Conservation (phyloP, 2,797 vertebrate genomes). For the Cossypha polioptera region DNA sequence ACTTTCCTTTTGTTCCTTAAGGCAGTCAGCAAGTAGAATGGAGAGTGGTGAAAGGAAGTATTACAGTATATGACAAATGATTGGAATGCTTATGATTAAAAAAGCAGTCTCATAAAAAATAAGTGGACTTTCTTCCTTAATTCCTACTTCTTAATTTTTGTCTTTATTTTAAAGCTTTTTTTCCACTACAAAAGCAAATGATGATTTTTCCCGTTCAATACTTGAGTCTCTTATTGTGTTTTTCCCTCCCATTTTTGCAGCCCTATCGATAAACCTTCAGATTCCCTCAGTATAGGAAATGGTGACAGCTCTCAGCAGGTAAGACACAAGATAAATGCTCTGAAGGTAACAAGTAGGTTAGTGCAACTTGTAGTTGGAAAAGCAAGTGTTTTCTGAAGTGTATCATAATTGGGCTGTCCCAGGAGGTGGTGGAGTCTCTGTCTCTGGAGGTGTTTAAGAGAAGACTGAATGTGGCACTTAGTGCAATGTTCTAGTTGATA, state of each 20-base stretch:
- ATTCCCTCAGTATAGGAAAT: slow-evolving; percentile 92
- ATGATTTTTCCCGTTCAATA: background rate
- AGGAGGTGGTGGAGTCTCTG: background rate
- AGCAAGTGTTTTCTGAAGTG: background rate
- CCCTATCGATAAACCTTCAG: slow-evolving; percentile 94
- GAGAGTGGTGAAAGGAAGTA: background rate
- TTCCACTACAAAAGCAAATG: background rate
- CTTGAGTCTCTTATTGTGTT: background rate
- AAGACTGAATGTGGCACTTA: background rate
- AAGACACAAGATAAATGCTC: slow-evolving; percentile 28
- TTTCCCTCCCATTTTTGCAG: slow-evolving; percentile 73
- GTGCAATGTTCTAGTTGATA: background rate
- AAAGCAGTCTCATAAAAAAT: background rate
- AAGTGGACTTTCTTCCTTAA: background rate
- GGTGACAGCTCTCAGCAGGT: slow-evolving; percentile 96
- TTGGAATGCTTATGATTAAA: background rate
- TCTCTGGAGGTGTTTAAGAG: background rate
- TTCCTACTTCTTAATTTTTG: background rate
- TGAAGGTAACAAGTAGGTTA: background rate
- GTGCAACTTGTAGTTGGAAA: background rate
- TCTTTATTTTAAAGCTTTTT: background rate
- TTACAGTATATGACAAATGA: background rate
- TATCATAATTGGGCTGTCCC: background rate
- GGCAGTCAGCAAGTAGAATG: background rate
- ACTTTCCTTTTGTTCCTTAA: background rate